A percentile compares a stretch with the other conserved stretches of the same genome.
Evolutionary conservation across 2,113 vertebrate species (phyloP).

Genomic region (Nycticryphes semicollaris): DNA sequence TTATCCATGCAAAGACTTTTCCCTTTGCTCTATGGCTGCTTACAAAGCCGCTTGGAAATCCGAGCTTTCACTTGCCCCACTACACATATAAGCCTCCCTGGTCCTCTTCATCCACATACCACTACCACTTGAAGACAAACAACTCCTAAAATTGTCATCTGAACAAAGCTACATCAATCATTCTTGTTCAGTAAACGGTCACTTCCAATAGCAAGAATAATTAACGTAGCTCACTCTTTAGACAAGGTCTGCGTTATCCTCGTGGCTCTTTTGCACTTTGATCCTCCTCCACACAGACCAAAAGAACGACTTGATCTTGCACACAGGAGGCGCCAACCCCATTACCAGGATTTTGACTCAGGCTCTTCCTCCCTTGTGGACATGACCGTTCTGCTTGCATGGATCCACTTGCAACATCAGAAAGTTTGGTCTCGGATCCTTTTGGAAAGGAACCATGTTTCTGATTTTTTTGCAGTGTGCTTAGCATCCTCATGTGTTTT

Average conservation of each 20-base stretch:
- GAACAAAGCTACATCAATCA: not conserved
- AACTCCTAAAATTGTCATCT: not conserved
- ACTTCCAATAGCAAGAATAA: not conserved
- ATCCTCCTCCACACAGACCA: not conserved
- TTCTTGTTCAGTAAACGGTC: not conserved
- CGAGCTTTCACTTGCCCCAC: not conserved
- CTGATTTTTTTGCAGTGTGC: not conserved
- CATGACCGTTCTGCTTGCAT: not conserved
- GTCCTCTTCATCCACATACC: not conserved
- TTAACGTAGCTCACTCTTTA: not conserved
- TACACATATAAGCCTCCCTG: not conserved
- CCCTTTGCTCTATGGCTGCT: not conserved
- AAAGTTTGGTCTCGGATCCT: not conserved
- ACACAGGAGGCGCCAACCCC: fast-evolving
- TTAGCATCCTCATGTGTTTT: not conserved
- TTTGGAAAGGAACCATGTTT: fast-evolving
- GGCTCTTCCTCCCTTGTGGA: not conserved
- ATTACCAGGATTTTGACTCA: not conserved
- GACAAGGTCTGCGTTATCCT: not conserved
- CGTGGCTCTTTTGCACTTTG: not conserved
- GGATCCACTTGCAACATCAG: not conserved
- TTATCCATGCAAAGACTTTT: not conserved
- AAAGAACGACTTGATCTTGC: not conserved
- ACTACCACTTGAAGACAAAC: not conserved
- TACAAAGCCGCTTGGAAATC: not conserved